These are phyloP conservation scores for Ichneumoninae sp. DNA, from an alignment of 2,888 invertebrate genomes.

Conservation along the genomic window DNA sequence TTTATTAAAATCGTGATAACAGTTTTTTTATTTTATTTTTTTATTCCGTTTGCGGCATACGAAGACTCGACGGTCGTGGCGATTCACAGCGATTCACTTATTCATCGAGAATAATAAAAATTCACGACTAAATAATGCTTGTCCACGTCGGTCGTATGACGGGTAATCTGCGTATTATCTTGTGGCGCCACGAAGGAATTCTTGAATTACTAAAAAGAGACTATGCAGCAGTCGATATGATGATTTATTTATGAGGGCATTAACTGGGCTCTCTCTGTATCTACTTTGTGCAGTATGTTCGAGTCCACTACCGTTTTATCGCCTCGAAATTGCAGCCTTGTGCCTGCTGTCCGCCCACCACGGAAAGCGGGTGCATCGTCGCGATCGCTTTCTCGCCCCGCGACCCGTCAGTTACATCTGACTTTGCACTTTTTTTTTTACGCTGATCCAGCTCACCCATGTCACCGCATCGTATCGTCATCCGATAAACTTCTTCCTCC, in stretches of 20 bases:
- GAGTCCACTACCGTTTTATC: not conserved
- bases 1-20: not conserved
- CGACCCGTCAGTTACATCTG: conserved; percentile 3
- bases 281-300: not conserved
- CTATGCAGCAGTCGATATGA: not conserved
- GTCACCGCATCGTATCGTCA: conserved; percentile 48
- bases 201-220: not conserved
- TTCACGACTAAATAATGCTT: not conserved
- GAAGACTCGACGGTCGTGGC: not conserved
- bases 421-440: conserved; percentile 40
- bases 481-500: conserved; percentile 28
- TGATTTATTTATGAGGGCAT: conserved; percentile 1
- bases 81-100: not conserved
- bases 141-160: not conserved
- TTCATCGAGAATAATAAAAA: not conserved
- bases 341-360: not conserved
- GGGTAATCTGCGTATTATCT: conserved; percentile 14
- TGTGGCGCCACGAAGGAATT: conserved; percentile 27
- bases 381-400: not conserved
- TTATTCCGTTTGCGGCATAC: not conserved
- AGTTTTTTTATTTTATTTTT: not conserved
- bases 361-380: not conserved
- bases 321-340: conserved; percentile 10
- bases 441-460: conserved; percentile 52
- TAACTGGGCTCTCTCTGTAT: not conserved